phyloP scores from a whole-genome alignment of 2,797 vertebrate species.

The Tokudaia tokunoshimensis region DNA sequence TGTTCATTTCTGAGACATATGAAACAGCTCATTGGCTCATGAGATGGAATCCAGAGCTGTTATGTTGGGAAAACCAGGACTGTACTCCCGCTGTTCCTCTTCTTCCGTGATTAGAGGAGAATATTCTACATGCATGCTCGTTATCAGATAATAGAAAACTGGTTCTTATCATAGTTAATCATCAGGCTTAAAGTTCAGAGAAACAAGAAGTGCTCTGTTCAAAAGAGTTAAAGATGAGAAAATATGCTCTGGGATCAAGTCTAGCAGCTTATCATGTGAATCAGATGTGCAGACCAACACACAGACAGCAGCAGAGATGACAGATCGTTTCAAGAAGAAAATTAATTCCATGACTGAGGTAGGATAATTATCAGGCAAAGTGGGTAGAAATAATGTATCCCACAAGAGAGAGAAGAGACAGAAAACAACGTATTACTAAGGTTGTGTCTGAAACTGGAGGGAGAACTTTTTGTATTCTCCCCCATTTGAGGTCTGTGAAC shows the following conservation, averaged over 20 bases:
- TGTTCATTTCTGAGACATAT: background rate
- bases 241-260: background rate
- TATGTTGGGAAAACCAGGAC: background rate
- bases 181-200: background rate
- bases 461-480: background rate
- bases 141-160: constrained; percentile 23
- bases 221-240: background rate
- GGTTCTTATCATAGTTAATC: constrained; percentile 29
- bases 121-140: background rate
- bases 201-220: background rate
- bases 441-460: background rate
- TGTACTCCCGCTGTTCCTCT: background rate
- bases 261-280: too few relatives aligned
- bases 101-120: background rate
- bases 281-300: background rate
- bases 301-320: background rate
- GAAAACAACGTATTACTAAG: background rate
- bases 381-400: background rate
- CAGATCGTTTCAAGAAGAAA: constrained; percentile 1
- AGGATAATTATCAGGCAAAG: constrained; percentile 5
- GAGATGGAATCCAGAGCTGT: background rate
- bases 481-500: background rate
- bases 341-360: constrained; percentile 27
- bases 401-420: background rate
- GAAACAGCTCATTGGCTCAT: background rate